Conservation (phyloP, 2,888 invertebrate genomes). For the Allolobophora icterica region DNA sequence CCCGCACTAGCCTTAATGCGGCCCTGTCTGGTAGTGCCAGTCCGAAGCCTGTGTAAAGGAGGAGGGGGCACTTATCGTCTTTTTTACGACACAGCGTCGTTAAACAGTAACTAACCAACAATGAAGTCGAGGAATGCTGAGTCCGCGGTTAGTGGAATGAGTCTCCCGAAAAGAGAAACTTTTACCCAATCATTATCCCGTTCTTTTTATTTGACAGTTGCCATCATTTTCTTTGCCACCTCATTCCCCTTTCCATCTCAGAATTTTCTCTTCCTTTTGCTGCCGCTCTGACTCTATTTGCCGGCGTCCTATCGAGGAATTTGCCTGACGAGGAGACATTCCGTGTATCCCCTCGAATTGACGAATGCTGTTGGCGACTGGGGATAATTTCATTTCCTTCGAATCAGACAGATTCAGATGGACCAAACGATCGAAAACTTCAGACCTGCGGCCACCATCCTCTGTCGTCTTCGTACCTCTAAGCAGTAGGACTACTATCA, state of each 20-base stretch:
- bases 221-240: background rate
- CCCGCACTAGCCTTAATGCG: too few relatives aligned
- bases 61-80: too few relatives aligned
- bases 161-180: background rate
- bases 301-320: background rate
- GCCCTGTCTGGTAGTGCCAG: too few relatives aligned
- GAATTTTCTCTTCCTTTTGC: background rate
- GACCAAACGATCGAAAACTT: background rate
- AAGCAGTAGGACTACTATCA: background rate
- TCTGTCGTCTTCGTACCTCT: background rate
- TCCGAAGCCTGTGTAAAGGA: too few relatives aligned
- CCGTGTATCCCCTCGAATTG: background rate
- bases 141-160: too few relatives aligned
- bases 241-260: background rate
- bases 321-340: background rate
- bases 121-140: too few relatives aligned
- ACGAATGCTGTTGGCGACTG: background rate
- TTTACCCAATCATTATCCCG: background rate
- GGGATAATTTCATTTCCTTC: conserved; percentile 17
- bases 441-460: background rate
- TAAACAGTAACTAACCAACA: too few relatives aligned
- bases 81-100: too few relatives aligned
- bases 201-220: background rate
- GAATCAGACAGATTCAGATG: background rate
- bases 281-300: background rate